Conservation (phyloP, 1,140 invertebrate species). For the Philotrypesis tridentata region DNA sequence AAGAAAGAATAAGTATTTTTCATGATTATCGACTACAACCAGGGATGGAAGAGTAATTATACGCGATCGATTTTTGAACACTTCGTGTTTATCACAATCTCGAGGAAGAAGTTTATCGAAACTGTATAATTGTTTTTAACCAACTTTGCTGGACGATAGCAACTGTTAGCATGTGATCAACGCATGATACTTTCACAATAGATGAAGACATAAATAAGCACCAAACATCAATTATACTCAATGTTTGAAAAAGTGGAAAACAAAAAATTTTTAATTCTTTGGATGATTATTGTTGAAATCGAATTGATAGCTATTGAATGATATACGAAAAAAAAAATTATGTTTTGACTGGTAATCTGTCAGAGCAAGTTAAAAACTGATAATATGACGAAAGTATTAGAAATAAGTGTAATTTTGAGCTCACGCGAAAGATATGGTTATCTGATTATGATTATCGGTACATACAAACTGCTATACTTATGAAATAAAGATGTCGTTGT, state of each 20-base stretch:
- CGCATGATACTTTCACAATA: constrained; percentile 39
- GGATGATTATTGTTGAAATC: background rate
- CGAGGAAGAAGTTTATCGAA: constrained; percentile 33
- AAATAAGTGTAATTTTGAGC: background rate
- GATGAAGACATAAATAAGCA: constrained; percentile 38
- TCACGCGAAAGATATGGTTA: background rate
- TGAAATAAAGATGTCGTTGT: background rate
- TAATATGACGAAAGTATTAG: background rate
- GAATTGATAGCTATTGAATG: background rate
- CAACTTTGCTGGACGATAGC: background rate
- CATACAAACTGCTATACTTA: background rate
- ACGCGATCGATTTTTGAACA: constrained; percentile 7
- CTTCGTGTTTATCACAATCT: background rate
- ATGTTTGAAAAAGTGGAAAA: background rate
- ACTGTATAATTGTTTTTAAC: constrained; percentile 41
- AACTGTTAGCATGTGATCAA: background rate
- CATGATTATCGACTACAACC: background rate
- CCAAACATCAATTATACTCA: constrained; percentile 2
- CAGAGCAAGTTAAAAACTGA: background rate
- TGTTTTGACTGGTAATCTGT: background rate
- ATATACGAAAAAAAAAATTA: background rate
- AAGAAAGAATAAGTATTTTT: constrained; percentile 1
- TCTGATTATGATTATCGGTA: background rate
- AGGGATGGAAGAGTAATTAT: constrained; percentile 28
- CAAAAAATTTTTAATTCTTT: background rate